These are phyloP conservation scores for Lepus timidus DNA, from an alignment of 2,113 vertebrate species.

Conservation along the genomic window DNA sequence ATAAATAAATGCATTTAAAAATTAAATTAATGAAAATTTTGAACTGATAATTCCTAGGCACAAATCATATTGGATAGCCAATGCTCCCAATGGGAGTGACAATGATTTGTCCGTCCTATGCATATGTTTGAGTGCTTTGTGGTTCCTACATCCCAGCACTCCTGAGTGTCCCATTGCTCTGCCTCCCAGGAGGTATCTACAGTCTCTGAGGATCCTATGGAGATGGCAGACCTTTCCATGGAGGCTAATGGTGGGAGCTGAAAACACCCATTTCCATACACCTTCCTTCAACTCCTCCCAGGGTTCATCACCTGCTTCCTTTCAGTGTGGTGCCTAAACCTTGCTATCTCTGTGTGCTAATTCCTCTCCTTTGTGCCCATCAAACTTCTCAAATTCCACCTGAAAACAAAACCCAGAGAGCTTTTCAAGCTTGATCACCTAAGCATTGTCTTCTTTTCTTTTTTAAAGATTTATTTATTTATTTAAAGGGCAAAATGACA, in stretches of 20 bases:
- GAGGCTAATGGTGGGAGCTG: too few relatives aligned
- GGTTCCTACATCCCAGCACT: not conserved
- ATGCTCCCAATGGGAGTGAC: not conserved
- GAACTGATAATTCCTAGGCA: not conserved
- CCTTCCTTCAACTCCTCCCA: not conserved
- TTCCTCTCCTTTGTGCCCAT: too few relatives aligned
- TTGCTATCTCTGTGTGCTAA: too few relatives aligned
- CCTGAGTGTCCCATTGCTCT: not conserved
- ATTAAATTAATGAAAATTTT: not conserved
- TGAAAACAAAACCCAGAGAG: not conserved
- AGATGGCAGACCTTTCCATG: not conserved
- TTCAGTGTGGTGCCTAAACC: not conserved
- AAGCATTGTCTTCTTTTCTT: not conserved
- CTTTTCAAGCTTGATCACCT: not conserved
- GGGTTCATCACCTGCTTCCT: not conserved
- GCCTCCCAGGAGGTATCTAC: not conserved
- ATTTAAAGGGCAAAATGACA: too few relatives aligned
- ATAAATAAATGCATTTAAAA: too few relatives aligned
- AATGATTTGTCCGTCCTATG: not conserved
- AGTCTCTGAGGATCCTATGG: not conserved
- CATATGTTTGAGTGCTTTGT: not conserved
- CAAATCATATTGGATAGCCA: not conserved
- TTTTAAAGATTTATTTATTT: not conserved
- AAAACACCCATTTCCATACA: not conserved
- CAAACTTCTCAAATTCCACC: not conserved